phyloP scores from a whole-genome alignment of 2,113 vertebrate genomes.

The Indicator indicator region DNA sequence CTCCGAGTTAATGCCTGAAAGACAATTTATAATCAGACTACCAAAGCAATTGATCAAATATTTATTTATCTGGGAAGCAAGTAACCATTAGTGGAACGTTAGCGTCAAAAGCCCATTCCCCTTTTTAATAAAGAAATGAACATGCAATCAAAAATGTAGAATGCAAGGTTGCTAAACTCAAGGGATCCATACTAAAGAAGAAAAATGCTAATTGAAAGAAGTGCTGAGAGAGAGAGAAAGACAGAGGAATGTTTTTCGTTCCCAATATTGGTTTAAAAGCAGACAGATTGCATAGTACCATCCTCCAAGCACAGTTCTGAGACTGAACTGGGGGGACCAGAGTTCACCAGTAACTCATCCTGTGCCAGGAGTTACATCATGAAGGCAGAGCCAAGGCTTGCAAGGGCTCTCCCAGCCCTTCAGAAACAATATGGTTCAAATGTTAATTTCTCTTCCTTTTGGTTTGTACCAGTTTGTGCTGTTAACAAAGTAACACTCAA shows the following conservation, averaged over 20 bases:
- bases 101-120: background rate
- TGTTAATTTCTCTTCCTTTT: constrained; percentile 72
- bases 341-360: background rate
- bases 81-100: constrained; percentile 21
- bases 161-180: constrained; percentile 36
- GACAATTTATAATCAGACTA: constrained; percentile 16
- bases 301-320: background rate
- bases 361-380: background rate
- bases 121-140: constrained; percentile 41
- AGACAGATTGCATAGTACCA: constrained; percentile 1
- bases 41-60: constrained; percentile 43
- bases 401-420: constrained; percentile 33
- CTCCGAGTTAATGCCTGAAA: background rate
- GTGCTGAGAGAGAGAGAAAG: background rate
- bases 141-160: constrained; percentile 44
- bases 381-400: background rate
- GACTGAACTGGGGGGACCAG: background rate
- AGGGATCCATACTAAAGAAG: constrained; percentile 33
- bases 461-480: constrained; percentile 61
- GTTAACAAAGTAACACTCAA: constrained; percentile 72
- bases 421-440: constrained; percentile 64
- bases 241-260: constrained; percentile 11
- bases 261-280: constrained; percentile 39
- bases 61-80: constrained; percentile 41
- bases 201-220: constrained; percentile 54